Evolutionary conservation across 1,140 invertebrate genomes (phyloP).

Genomic region (Camponotus vicinus): DNA sequence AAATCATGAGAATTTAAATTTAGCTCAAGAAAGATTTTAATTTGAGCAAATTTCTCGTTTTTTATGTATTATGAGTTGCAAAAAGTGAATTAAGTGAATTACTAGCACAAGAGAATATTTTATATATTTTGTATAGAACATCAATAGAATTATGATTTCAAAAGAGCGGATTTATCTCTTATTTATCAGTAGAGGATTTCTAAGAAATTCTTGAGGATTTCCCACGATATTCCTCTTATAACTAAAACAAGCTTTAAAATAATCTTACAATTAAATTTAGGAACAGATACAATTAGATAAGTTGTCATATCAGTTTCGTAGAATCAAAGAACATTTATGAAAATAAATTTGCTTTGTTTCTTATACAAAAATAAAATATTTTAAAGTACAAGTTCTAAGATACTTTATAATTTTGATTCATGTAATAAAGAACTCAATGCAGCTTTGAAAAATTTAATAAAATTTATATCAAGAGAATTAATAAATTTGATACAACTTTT

Average conservation of each 20-base stretch:
- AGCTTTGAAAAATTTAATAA: neutral
- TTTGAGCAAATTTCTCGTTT: neutral
- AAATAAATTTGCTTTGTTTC: neutral
- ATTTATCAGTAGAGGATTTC: neutral
- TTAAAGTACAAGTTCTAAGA: conserved; percentile 10
- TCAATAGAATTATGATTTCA: neutral
- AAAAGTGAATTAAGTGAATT: neutral
- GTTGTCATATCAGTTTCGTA: neutral
- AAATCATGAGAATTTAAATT: neutral
- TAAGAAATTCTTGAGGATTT: neutral
- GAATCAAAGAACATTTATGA: neutral
- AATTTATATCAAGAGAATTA: neutral
- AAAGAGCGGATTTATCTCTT: neutral
- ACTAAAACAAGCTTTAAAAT: neutral
- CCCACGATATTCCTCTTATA: neutral
- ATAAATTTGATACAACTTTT: neutral
- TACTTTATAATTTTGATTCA: neutral
- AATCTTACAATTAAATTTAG: neutral
- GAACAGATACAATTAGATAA: neutral
- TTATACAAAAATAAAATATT: neutral
- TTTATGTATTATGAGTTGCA: neutral
- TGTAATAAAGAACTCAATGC: neutral
- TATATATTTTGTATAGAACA: neutral
- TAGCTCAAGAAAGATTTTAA: neutral
- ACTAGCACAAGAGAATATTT: neutral